A percentile compares a stretch with the other conserved stretches of the same genome.
These are phyloP conservation scores for Cepaea nemoralis DNA, from an alignment of 1,140 invertebrate species.

Conservation along the genomic window DNA sequence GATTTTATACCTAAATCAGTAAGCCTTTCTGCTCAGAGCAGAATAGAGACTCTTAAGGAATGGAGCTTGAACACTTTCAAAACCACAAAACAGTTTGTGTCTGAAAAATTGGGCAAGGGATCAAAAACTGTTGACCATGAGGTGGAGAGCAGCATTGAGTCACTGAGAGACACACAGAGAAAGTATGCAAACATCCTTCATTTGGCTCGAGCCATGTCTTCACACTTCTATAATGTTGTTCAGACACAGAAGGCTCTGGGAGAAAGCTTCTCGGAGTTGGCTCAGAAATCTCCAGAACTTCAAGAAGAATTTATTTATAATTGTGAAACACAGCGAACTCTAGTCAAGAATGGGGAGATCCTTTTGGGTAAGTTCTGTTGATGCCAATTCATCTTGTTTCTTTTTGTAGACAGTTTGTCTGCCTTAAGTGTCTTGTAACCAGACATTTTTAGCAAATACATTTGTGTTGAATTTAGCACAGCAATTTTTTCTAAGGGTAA, in stretches of 20 bases:
- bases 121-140: conserved; percentile 91
- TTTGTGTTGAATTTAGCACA: too few species aligned
- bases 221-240: conserved; percentile 90
- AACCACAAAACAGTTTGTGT: conserved; percentile 93
- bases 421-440: too few species aligned
- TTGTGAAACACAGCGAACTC: conserved; percentile 91
- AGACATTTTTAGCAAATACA: too few species aligned
- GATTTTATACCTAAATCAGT: conserved; percentile 64
- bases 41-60: conserved; percentile 88
- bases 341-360: conserved; percentile 94
- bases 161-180: conserved; percentile 90
- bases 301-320: conserved; percentile 96
- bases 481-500: too few species aligned
- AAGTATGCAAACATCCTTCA: conserved; percentile 91
- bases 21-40: conserved; percentile 61
- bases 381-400: too few species aligned
- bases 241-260: conserved; percentile 84
- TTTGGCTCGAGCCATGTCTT: conserved; percentile 85
- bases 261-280: conserved; percentile 93
- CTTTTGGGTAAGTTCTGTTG: conserved; percentile 77
- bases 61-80: conserved; percentile 98
- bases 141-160: conserved; percentile 92
- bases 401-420: too few species aligned
- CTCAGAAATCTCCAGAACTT: conserved; percentile 93
- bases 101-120: conserved; percentile 92